Evolutionary conservation across 2,888 invertebrate genomes (phyloP), one percentile per base, ranked within the genome.

Genomic region (Andrena haemorrhoa): DNA sequence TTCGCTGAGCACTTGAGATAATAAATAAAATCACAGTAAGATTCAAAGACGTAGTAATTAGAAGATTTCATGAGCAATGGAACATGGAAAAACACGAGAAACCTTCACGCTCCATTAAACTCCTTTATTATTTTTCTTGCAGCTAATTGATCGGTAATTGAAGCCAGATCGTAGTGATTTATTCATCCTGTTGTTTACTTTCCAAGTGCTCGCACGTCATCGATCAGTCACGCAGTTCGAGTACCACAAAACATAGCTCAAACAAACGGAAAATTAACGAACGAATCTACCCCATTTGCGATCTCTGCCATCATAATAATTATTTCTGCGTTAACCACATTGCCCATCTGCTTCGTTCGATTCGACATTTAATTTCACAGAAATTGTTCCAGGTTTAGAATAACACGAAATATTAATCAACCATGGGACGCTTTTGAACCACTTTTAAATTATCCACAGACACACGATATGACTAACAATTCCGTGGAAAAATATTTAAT

Each of bases 131-230:
- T 29, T 23, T 73, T 66, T 51, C 41, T 56, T 23, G 8, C 29
- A 10, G 10, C 29, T 53, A 47, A 71, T 60, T 7, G 60, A 31
- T 8, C 7, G 3, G 16, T 65, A 12, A 66, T 78, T 77, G 63
- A 29, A 10, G 35, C 2, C 23, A 12, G 35, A 74, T 65, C 31
- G 41, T 20, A 16, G 10, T 20, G 26, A 49, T 63, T 68, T 68
- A 33, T 61, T 33, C 31, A 6, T 16, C 31, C 33, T 23, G 8
- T 29, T 49, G 33, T 2, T 7, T 47, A 31, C n/a, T 56, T 71
- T 63, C 23, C 26, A 20, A 33, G 20, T 26, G n/a, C 10, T 23
- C 12, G 31, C 33, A 20, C 69, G 58, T 29, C 20, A 58, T n/a
- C 33, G 35, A 29, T 2, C 29, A 41, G 20, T 58, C 29, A 29